Conservation (phyloP, 2,888 invertebrate genomes). For the Oligia strigilis region DNA sequence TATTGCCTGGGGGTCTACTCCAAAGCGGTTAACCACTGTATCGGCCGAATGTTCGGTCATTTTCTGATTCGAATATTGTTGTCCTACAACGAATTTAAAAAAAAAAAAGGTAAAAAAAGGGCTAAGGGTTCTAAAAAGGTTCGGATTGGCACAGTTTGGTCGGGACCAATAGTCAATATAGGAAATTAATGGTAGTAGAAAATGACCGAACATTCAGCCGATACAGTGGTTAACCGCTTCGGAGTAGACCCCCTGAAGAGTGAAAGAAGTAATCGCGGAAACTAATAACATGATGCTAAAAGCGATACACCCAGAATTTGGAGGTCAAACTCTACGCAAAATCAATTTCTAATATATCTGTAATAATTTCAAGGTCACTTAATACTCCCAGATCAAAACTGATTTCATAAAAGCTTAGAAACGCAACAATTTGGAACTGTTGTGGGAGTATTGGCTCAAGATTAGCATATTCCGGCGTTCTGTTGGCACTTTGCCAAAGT, state of each 20-base stretch:
- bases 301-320: neutral
- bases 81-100: too few relatives aligned
- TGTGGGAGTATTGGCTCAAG: conserved; percentile 21
- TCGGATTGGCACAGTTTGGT: too few relatives aligned
- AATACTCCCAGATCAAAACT: neutral
- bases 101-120: too few relatives aligned
- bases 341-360: neutral
- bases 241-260: neutral
- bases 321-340: neutral
- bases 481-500: conserved; percentile 41
- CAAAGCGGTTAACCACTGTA: too few relatives aligned
- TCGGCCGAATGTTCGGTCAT: too few relatives aligned
- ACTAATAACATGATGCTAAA: neutral
- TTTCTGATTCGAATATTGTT: too few relatives aligned
- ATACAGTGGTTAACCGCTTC: too few relatives aligned
- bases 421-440: conserved; percentile 28
- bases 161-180: too few relatives aligned
- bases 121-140: too few relatives aligned
- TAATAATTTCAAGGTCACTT: conserved; percentile 9
- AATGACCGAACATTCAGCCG: too few relatives aligned
- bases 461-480: conserved; percentile 34
- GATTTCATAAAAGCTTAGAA: conserved; percentile 34
- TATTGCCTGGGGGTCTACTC: too few relatives aligned
- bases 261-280: neutral
- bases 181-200: too few relatives aligned